Evolutionary conservation across 2,888 invertebrate genomes (phyloP).

Genomic region (Drosophila stalkeri): DNA sequence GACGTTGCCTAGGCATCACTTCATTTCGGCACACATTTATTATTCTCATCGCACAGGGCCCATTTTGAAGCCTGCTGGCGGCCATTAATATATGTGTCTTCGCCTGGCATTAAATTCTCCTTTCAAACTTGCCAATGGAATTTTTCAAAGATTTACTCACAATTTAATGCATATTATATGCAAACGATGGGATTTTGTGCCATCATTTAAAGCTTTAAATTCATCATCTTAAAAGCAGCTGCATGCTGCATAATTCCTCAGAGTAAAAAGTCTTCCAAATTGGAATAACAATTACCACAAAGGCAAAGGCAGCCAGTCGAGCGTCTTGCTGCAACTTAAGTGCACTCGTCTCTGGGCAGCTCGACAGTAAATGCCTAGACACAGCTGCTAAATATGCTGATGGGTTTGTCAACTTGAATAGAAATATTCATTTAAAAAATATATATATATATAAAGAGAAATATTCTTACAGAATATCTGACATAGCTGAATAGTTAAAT

Average conservation of each 20-base stretch:
- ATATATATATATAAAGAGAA: neutral
- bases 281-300: conserved; percentile 45
- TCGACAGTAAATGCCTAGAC: neutral
- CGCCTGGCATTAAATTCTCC: conserved; percentile 29
- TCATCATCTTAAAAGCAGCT: conserved; percentile 36
- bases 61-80: conserved; percentile 15
- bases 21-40: conserved; percentile 49
- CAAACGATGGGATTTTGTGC: neutral
- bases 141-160: conserved; percentile 3
- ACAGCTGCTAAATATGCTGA: neutral
- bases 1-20: conserved; percentile 57
- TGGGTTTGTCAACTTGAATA: conserved; percentile 12
- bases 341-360: conserved; percentile 52
- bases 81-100: conserved; percentile 29
- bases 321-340: conserved; percentile 54
- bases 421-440: neutral
- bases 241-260: neutral
- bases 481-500: neutral
- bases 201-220: conserved; percentile 28
- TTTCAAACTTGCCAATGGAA: conserved; percentile 6
- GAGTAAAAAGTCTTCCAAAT: conserved; percentile 53
- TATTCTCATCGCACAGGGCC: conserved; percentile 36
- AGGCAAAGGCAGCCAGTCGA: neutral
- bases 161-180: neutral
- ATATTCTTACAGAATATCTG: neutral